phyloP scores from a whole-genome alignment of 2,113 vertebrate species.

The Thunnus maccoyii region DNA sequence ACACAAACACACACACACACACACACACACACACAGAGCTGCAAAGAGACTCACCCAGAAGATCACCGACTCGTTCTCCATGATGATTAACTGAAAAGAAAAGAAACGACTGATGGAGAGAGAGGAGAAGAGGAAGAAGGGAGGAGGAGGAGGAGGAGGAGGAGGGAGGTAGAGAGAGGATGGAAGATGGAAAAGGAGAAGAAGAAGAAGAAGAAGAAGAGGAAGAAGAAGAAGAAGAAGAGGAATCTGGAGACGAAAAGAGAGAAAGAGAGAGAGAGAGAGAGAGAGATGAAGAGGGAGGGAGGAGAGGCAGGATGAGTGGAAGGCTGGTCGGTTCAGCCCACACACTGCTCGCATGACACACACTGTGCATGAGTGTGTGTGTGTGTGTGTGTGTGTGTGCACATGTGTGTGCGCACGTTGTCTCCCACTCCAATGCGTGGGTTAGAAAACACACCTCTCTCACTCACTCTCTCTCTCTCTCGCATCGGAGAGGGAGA shows the following conservation, averaged over 20 bases:
- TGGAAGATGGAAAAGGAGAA: conserved; percentile 52
- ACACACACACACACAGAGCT: conserved; percentile 25
- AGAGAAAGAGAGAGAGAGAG: conserved; percentile 4
- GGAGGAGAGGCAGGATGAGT: conserved; percentile 67
- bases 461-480: conserved; percentile 46
- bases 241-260: conserved; percentile 45
- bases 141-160: conserved; percentile 21
- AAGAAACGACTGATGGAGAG: conserved; percentile 55
- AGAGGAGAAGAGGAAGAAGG: conserved; percentile 12
- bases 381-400: conserved; percentile 52
- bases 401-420: conserved; percentile 55
- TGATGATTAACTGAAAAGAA: conserved; percentile 69
- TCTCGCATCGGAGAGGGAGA: conserved; percentile 13
- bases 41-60: conserved; percentile 77
- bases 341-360: conserved; percentile 80
- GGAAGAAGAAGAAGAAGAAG: conserved; percentile 34
- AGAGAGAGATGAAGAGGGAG: conserved; percentile 15
- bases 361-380: conserved; percentile 56
- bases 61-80: conserved; percentile 74
- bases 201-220: conserved; percentile 38
- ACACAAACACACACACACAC: conserved; percentile 26
- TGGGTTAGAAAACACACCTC: conserved; percentile 83
- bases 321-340: conserved; percentile 78
- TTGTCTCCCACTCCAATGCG: conserved; percentile 81
- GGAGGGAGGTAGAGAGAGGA: conserved; percentile 13